A percentile compares a stretch with the other conserved stretches of the same genome.
Conservation (phyloP, 2,888 invertebrate genomes). For the Lithodes maja region DNA sequence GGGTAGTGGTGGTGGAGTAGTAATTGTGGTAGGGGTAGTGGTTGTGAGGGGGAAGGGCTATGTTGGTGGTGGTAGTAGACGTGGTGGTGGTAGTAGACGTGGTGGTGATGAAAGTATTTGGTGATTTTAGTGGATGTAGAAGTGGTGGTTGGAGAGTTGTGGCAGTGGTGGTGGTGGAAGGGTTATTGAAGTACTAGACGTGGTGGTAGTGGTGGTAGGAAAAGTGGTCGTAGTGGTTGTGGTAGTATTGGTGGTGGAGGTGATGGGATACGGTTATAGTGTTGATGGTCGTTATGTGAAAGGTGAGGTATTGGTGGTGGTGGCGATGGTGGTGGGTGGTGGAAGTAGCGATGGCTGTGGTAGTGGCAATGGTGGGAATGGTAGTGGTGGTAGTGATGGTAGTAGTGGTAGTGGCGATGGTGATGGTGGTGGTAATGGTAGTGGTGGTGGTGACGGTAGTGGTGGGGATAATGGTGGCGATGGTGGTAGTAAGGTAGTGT, state of each 20-base stretch:
- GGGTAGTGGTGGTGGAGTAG: neutral
- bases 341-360: neutral
- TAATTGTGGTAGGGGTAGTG: too few species aligned
- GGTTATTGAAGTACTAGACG: neutral
- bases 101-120: too few species aligned
- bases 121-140: too few species aligned
- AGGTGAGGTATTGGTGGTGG: too few species aligned
- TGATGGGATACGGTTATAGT: neutral
- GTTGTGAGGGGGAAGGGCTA: too few species aligned
- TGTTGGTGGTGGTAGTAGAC: too few species aligned
- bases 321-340: too few species aligned
- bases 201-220: constrained; percentile 3
- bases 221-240: neutral
- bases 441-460: neutral
- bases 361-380: neutral
- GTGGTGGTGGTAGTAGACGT: too few species aligned
- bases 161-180: neutral
- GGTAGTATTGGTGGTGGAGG: neutral
- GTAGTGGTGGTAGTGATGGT: neutral
- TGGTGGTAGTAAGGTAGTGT: neutral
- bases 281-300: neutral
- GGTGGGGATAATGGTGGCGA: neutral
- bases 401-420: neutral
- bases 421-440: neutral
- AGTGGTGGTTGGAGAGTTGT: neutral